Evolutionary conservation across 2,113 vertebrate genomes (phyloP).

Genomic region (Athene noctua): DNA sequence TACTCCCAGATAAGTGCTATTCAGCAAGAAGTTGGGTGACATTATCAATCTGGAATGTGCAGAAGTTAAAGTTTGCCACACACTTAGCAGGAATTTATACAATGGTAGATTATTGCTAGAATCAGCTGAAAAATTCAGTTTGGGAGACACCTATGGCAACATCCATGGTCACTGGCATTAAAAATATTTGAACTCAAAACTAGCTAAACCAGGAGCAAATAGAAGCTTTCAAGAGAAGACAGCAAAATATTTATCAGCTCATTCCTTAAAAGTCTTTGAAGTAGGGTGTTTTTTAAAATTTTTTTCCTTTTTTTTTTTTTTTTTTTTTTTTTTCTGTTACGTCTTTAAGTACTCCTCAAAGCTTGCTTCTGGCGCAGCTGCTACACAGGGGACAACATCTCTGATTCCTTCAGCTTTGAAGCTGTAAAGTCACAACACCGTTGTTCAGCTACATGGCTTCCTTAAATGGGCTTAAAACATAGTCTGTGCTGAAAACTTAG

Average conservation of each 20-base stretch:
- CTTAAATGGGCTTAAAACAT: not conserved
- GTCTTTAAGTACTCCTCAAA: not conserved
- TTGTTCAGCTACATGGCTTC: not conserved
- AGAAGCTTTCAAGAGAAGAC: not conserved
- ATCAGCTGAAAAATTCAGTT: not conserved
- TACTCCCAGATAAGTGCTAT: not conserved
- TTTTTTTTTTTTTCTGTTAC: not conserved
- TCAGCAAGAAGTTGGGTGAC: not conserved
- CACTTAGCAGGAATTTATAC: not conserved
- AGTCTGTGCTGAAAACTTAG: not conserved
- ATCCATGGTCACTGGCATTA: not conserved
- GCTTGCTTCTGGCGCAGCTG: not conserved
- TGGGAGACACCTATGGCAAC: not conserved
- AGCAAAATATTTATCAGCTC: not conserved
- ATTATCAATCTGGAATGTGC: not conserved
- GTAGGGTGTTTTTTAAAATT: no score
- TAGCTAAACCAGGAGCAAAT: not conserved
- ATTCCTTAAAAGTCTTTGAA: not conserved
- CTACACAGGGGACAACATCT: not conserved
- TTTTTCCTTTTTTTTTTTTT: no score
- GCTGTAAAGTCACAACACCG: not conserved
- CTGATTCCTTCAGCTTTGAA: not conserved
- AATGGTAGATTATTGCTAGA: not conserved
- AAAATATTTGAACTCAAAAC: not conserved
- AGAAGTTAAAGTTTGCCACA: not conserved